Evolutionary conservation across 2,797 vertebrate species (phyloP), one percentile per base, ranked within the genome.

Genomic region (Tiaroga cobitis): DNA sequence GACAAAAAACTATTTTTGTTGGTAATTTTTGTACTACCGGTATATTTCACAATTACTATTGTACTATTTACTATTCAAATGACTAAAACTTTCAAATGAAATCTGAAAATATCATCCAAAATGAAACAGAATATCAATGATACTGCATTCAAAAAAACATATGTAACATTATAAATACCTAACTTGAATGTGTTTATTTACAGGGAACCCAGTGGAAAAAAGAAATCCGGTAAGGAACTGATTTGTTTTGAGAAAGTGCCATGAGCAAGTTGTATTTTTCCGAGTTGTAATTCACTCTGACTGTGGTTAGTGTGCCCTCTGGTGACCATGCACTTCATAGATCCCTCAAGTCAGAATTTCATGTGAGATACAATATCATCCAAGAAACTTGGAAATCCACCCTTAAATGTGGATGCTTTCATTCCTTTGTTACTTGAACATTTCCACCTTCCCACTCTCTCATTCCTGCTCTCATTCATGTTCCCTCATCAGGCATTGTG

Each of bases 201-300:
- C 94, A 99, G 98, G 92, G 98, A 99, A 80, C 96, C 96, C 54
- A 93, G 96, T 68, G 96, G 96, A 86, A 99, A 97, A 94, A 99
- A 97, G 96, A 98, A 96, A 92, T 92, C 97, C 84, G 98, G 98
- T 99, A 96, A 97, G 96, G 80, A 79, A 9, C 8, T 26, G 82
- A 67, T 34, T 18, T 16, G 79, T 76, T 85, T 29, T 82, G 67
- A 5, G 5, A 32, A 59, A 24, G 39, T 24, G 29, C 13, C 13
- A 1, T 18, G 65, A 8, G 6, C 43, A 9, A 26, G n/a, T 32
- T 8, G 21, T 5, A 51, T 56, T 29, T 61, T 26, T 5, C 8
- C 8, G 61, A 63, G 9, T 19, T 56, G 24, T 56, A 68, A n/a
- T 81, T 61, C 11, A 68, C 39, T 29, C 84, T 70, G 32, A 7